Evolutionary conservation across 2,888 invertebrate species (phyloP).

Genomic region (Spilarctia lutea): DNA sequence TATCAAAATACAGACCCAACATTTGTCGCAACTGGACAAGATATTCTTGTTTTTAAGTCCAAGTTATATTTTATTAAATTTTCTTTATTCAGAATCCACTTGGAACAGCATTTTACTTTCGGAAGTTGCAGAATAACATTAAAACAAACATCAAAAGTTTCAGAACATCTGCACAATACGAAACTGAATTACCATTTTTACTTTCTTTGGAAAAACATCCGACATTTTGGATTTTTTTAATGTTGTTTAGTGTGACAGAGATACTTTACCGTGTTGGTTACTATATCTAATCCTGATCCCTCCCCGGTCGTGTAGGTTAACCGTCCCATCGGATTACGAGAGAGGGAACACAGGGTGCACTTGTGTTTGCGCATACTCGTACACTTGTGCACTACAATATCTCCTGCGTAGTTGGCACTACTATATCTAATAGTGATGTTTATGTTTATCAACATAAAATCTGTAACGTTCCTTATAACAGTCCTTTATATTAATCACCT

Average conservation of each 20-base stretch:
- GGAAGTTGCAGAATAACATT: slow-evolving; percentile 46
- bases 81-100: slow-evolving; percentile 22
- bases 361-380: no score
- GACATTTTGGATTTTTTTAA: slow-evolving; percentile 9
- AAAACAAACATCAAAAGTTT: slow-evolving; percentile 46
- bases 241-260: not conserved
- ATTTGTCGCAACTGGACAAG: not conserved
- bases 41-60: slow-evolving; percentile 8
- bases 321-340: no score
- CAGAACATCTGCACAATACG: slow-evolving; percentile 28
- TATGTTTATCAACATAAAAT: not conserved
- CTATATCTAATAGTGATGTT: no score
- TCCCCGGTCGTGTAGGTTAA: no score
- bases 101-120: slow-evolving; percentile 33
- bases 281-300: no score
- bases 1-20: no score
- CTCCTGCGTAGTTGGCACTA: no score
- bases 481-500: not conserved
- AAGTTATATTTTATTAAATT: slow-evolving; percentile 21
- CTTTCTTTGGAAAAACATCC: slow-evolving; percentile 5
- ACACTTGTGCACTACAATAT: no score
- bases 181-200: slow-evolving; percentile 29
- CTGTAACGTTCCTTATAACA: no score
- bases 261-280: not conserved
- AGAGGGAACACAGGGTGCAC: no score